phyloP scores from a whole-genome alignment of 2,113 vertebrate genomes.

The Nannobrachium achirus region DNA sequence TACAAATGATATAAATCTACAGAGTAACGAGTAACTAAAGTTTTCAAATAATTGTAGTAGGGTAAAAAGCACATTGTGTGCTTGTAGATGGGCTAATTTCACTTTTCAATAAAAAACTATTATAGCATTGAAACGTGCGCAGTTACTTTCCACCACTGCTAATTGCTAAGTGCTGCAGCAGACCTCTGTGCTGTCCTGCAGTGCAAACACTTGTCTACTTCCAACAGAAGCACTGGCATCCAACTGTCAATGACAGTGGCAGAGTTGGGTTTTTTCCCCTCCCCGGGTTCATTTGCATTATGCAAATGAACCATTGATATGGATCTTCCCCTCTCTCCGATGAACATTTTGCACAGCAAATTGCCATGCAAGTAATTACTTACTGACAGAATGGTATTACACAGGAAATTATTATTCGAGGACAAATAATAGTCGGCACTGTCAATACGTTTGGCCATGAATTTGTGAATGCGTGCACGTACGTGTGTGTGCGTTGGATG shows the following conservation, averaged over 20 bases:
- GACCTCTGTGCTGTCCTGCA: constrained; percentile 54
- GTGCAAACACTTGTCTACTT: constrained; percentile 52
- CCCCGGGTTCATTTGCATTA: constrained; percentile 71
- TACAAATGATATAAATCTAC: too few relatives aligned
- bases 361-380: constrained; percentile 78
- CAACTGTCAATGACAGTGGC: constrained; percentile 45
- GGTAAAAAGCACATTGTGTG: too few relatives aligned
- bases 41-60: too few relatives aligned
- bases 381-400: constrained; percentile 78
- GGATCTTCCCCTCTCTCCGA: constrained; percentile 66
- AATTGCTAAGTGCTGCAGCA: constrained; percentile 18
- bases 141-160: constrained; percentile 10
- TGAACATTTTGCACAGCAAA: constrained; percentile 74
- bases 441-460: constrained; percentile 31
- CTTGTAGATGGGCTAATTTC: too few relatives aligned
- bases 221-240: constrained; percentile 50
- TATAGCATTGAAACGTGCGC: too few relatives aligned
- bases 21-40: too few relatives aligned
- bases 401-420: constrained; percentile 74
- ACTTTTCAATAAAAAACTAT: too few relatives aligned
- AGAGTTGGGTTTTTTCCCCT: constrained; percentile 39
- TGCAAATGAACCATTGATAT: constrained; percentile 72
- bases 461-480: constrained; percentile 2
- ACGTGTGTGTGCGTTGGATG: too few relatives aligned
- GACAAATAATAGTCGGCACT: constrained; percentile 17